These are phyloP conservation scores for Sinhomidia bicolor DNA, from an alignment of 2,888 invertebrate species.

Conservation along the genomic window DNA sequence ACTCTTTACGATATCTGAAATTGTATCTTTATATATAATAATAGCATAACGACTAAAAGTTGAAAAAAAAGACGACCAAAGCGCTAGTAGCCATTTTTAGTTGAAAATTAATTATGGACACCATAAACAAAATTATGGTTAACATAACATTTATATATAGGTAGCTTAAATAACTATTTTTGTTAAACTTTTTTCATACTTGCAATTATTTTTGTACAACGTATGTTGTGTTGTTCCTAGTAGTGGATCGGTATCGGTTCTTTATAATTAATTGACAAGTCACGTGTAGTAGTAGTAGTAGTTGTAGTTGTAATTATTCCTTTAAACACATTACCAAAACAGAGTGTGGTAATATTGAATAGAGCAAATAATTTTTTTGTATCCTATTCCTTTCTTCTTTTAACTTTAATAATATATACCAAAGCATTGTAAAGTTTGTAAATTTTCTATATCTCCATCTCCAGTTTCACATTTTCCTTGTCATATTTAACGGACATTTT, in stretches of 20 bases:
- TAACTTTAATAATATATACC: no score
- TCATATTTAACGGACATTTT: no score
- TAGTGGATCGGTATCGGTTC: slow-evolving; percentile 64
- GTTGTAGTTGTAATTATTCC: no score
- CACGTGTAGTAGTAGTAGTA: slow-evolving; percentile 34
- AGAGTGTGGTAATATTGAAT: slow-evolving; percentile 6
- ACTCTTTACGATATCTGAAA: no score
- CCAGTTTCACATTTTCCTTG: no score
- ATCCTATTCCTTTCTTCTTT: neutral
- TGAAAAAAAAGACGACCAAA: slow-evolving; percentile 63
- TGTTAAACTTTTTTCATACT: neutral
- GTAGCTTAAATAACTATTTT: neutral
- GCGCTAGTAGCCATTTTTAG: slow-evolving; percentile 68
- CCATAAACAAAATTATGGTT: neutral
- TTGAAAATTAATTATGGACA: slow-evolving; percentile 19
- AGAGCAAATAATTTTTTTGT: neutral
- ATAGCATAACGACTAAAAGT: slow-evolving; percentile 54
- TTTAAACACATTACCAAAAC: neutral
- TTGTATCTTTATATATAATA: no score
- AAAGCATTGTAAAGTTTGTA: no score
- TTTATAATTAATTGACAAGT: slow-evolving; percentile 35
- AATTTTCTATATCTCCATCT: no score
- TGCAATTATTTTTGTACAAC: slow-evolving; percentile 63
- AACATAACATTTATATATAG: neutral
- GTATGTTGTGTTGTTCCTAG: slow-evolving; percentile 37